Evolutionary conservation across 2,797 vertebrate species (phyloP).

Genomic region (Lagodon rhomboides): DNA sequence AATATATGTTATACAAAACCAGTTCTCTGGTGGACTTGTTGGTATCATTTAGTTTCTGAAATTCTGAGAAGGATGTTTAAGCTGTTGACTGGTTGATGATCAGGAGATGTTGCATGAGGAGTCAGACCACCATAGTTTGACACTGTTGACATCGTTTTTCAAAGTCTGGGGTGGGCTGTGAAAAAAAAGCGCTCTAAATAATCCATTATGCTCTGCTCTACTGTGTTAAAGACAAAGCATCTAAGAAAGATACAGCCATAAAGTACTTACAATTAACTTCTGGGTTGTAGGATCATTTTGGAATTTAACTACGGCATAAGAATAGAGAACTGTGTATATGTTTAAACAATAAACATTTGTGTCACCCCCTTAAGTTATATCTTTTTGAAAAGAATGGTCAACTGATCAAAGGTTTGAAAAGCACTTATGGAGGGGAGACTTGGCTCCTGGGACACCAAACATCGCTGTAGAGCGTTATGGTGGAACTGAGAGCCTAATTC

Average conservation of each 20-base stretch:
- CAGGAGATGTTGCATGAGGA: conserved; percentile 9
- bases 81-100: conserved; percentile 1
- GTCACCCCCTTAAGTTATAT: background rate
- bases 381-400: background rate
- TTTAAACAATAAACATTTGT: conserved; percentile 9
- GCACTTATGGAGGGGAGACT: background rate
- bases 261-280: background rate
- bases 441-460: background rate
- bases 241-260: background rate
- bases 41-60: background rate
- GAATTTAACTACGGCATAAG: conserved; percentile 6
- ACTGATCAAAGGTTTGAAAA: conserved; percentile 4
- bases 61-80: background rate
- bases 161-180: background rate
- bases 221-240: background rate
- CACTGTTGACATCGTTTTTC: background rate
- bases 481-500: conserved; percentile 34
- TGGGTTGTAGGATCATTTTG: background rate
- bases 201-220: background rate
- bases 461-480: background rate
- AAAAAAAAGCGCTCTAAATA: background rate
- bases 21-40: background rate
- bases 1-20: background rate
- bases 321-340: background rate
- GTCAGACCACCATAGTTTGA: conserved; percentile 5